phyloP scores from a whole-genome alignment of 2,113 vertebrate species.

The Saccopteryx bilineata region DNA sequence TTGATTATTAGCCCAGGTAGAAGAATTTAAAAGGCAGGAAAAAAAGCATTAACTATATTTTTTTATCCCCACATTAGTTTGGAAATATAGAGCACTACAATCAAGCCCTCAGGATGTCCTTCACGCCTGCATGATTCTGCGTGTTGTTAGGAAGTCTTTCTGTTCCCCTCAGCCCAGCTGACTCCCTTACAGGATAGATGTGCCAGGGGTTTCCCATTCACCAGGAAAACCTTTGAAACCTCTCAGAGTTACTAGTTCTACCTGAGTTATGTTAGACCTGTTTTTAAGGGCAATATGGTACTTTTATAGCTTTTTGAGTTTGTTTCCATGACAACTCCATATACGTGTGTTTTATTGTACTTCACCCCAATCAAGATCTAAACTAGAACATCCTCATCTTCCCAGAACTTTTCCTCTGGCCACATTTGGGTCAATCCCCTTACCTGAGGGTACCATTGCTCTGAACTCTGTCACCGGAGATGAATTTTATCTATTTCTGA shows the following conservation, averaged over 20 bases:
- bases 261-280: background rate
- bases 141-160: background rate
- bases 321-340: background rate
- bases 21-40: background rate
- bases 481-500: background rate
- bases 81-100: background rate
- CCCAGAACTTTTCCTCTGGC: background rate
- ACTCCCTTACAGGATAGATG: background rate
- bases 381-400: background rate
- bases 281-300: background rate
- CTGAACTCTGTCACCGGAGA: background rate
- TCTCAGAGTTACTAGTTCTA: background rate
- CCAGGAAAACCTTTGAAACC: background rate
- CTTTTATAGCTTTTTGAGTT: background rate
- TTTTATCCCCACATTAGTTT: background rate
- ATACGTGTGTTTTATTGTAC: background rate
- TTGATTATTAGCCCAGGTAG: background rate
- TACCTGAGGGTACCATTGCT: background rate
- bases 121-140: rapidly evolving
- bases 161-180: background rate
- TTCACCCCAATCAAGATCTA: background rate
- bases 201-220: background rate
- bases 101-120: background rate
- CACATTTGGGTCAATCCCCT: background rate
- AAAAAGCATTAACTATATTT: background rate